Evolutionary conservation across 2,113 vertebrate species (phyloP).

Genomic region (Thalassarche chlororhynchos): DNA sequence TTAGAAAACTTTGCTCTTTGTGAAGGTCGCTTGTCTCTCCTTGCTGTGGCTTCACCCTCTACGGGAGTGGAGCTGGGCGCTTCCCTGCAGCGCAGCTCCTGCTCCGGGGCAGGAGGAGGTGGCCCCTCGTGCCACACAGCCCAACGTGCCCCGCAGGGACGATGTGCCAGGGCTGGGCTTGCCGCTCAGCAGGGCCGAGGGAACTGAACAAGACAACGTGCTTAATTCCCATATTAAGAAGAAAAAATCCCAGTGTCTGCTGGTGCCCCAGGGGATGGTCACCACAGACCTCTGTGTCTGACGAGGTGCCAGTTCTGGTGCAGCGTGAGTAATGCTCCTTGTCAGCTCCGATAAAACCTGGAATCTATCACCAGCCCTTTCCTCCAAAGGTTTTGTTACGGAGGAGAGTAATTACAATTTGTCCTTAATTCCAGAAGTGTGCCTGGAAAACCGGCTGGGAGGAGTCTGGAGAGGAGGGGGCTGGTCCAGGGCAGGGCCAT

Average conservation of each 20-base stretch:
- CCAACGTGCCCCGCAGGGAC: fast-evolving
- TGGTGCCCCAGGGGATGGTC: not conserved
- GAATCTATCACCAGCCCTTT: slow-evolving; percentile 57
- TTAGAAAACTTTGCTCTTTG: not conserved
- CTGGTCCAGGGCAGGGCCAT: not conserved
- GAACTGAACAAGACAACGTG: not conserved
- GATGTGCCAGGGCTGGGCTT: not conserved
- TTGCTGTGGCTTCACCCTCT: not conserved
- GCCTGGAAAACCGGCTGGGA: not conserved
- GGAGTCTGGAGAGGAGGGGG: not conserved
- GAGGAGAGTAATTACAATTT: slow-evolving; percentile 67
- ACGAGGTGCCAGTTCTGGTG: slow-evolving; percentile 28
- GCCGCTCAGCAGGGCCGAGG: fast-evolving
- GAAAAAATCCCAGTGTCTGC: not conserved
- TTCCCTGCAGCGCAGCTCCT: not conserved
- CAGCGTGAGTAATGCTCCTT: slow-evolving; percentile 53
- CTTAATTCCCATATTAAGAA: not conserved
- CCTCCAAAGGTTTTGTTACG: slow-evolving; percentile 26
- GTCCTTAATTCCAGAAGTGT: slow-evolving; percentile 46
- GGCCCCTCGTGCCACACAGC: not conserved
- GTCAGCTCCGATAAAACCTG: slow-evolving; percentile 64
- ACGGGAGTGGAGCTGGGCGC: fast-evolving
- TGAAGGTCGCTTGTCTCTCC: not conserved
- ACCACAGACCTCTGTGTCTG: not conserved
- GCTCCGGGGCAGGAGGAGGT: not conserved